Percentiles rank a stretch among this genome's conserved stretches.
These are phyloP conservation scores for Ladona fulva DNA, from an alignment of 1,140 invertebrate species.

Conservation along the genomic window DNA sequence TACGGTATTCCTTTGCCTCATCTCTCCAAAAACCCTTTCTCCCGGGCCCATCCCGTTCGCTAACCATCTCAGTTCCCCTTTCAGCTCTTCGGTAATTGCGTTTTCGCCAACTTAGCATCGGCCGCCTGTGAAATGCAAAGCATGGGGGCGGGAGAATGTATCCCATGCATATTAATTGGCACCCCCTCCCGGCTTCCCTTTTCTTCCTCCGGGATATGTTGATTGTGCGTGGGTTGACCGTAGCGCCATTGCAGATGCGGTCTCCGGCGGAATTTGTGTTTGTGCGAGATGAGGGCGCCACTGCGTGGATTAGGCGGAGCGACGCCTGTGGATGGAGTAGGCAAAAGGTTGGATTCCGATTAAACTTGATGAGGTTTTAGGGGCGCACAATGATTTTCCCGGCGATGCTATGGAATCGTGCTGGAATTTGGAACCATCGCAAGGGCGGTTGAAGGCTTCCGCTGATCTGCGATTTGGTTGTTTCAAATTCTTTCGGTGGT, in stretches of 20 bases:
- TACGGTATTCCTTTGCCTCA: too few species aligned
- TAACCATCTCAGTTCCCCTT: not conserved
- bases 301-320: not conserved
- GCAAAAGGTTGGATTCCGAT: not conserved
- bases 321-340: not conserved
- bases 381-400: too few species aligned
- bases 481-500: too few species aligned
- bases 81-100: not conserved
- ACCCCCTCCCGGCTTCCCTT: not conserved
- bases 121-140: not conserved
- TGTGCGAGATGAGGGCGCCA: not conserved
- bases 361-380: not conserved
- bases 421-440: too few species aligned
- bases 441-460: too few species aligned
- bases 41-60: not conserved
- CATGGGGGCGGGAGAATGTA: not conserved
- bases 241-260: constrained; percentile 1
- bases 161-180: constrained; percentile 5
- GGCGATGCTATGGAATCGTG: too few species aligned
- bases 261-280: not conserved
- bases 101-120: not conserved
- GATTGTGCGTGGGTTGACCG: constrained; percentile 6
- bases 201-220: not conserved
- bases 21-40: too few species aligned
- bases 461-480: too few species aligned